Base-by-base conservation (phyloP, 2,797 vertebrate genomes). In the Hemibagrus guttatus region DNA sequence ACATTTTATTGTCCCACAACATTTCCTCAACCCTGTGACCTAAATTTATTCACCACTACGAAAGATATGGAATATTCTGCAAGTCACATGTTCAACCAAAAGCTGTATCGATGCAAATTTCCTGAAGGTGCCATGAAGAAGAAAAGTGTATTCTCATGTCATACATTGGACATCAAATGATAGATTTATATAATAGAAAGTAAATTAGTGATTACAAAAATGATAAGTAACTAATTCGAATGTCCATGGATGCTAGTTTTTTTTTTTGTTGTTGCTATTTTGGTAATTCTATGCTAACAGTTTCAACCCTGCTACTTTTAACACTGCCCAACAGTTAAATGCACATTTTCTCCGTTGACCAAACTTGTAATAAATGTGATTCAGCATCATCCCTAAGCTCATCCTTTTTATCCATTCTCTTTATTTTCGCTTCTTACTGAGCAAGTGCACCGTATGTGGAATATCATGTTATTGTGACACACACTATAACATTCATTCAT, bases 381-480 rank as follows among this genome's bases (percentile, higher is more conserved):
- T 39, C 19, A 26, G 31, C 54, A 58, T 21, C 28, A 23, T 56
- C 14, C 56, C 49, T 31, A 76, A 11, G 19, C 21, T 80, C 2
- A 0, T 71, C 21, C n/a, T 49, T 46, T 31, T 75, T 63, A 1
- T 61, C 56, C 7, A 1, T 17, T 54, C 56, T 63, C 56, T 56
- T 39, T 17, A 46, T 46, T 31, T 46, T 59, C 26, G 6, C 64
- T 39, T 75, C 28, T 54, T 35, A 63, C 17, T 49, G 39, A 49
- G 31, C 13, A 39, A 26, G 2, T 8, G 14, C 16, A 35, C 56
- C 54, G 58, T 71, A 21, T 26, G 46, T 82, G 81, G 21, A 54
- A 52, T 54, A 78, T 69, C 68, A 52, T 31, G 12, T 84, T 81
- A 78, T 81, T 66, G 84, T 21, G 69, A 39, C 31, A 13, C 49